Percentiles rank a stretch among this genome's conserved stretches.
Conservation (phyloP, 1,140 invertebrate genomes). For the Ostrea denselamellosa region DNA sequence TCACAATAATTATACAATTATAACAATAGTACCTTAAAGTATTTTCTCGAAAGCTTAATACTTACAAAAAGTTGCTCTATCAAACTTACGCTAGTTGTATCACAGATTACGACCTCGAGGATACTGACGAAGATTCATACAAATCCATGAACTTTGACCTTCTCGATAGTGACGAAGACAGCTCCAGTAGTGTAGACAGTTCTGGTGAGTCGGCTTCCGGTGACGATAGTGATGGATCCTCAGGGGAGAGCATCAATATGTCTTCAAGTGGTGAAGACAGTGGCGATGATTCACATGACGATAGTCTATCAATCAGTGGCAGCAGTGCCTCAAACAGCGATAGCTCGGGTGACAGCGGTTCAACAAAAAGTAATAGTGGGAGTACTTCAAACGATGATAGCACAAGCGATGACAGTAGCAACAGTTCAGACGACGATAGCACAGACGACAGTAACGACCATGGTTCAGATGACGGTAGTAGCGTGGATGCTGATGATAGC, state of each 20-base stretch:
- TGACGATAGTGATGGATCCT: not conserved
- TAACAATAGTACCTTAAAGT: too few relatives aligned
- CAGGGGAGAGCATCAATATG: not conserved
- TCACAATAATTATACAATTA: too few relatives aligned
- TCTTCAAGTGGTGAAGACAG: not conserved
- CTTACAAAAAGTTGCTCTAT: too few relatives aligned
- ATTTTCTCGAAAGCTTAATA: too few relatives aligned
- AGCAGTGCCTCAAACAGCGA: not conserved
- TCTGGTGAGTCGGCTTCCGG: not conserved
- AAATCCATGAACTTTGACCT: slow-evolving; percentile 10
- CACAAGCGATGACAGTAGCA: not conserved
- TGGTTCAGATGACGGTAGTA: not conserved
- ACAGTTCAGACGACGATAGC: not conserved
- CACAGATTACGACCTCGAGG: slow-evolving; percentile 15
- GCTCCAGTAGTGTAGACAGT: not conserved
- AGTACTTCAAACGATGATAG: not conserved
- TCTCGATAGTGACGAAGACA: not conserved
- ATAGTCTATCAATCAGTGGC: not conserved
- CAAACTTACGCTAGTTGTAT: too few relatives aligned
- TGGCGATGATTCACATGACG: not conserved
- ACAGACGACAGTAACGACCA: not conserved
- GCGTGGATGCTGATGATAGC: not conserved
- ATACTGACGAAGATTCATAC: not conserved
- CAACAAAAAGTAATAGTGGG: not conserved
- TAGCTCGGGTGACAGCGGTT: not conserved